Conservation (phyloP, 2,888 invertebrate genomes). For the Synergus japonicus region DNA sequence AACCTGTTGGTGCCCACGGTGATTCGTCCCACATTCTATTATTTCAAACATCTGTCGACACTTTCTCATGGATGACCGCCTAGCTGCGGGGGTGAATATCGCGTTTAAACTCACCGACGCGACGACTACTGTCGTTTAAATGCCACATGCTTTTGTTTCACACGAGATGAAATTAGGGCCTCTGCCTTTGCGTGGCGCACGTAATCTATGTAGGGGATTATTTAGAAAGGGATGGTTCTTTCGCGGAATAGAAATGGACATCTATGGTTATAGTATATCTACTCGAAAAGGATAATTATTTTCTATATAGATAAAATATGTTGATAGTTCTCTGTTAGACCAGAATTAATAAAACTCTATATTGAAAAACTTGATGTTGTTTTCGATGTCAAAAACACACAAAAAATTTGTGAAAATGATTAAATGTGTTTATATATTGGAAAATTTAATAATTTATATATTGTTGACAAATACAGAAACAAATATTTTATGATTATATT, state of each 20-base stretch:
- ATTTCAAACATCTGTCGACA: conserved; percentile 70
- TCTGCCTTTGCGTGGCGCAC: neutral
- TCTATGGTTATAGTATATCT: neutral
- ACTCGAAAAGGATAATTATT: too few relatives aligned
- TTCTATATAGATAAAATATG: too few relatives aligned
- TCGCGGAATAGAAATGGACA: neutral
- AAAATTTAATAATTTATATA: too few relatives aligned
- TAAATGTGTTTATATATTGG: too few relatives aligned
- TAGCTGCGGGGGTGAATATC: conserved; percentile 57
- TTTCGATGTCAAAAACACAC: too few relatives aligned
- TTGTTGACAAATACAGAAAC: too few relatives aligned
- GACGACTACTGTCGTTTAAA: conserved; percentile 62
- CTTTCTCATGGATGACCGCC: conserved; percentile 71
- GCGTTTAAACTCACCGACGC: conserved; percentile 61
- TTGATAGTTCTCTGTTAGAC: too few relatives aligned
- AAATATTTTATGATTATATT: too few relatives aligned
- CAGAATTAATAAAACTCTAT: too few relatives aligned
- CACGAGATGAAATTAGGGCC: conserved; percentile 64
- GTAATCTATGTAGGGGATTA: neutral
- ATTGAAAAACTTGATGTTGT: too few relatives aligned
- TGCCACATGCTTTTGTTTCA: conserved; percentile 74
- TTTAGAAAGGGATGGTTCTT: neutral
- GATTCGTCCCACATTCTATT: conserved; percentile 65
- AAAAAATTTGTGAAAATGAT: too few relatives aligned
- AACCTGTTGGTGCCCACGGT: conserved; percentile 69